Evolutionary conservation across 2,797 vertebrate genomes (phyloP), one percentile per base, ranked within the genome.

Genomic region (Poeciliopsis paucimaculata): DNA sequence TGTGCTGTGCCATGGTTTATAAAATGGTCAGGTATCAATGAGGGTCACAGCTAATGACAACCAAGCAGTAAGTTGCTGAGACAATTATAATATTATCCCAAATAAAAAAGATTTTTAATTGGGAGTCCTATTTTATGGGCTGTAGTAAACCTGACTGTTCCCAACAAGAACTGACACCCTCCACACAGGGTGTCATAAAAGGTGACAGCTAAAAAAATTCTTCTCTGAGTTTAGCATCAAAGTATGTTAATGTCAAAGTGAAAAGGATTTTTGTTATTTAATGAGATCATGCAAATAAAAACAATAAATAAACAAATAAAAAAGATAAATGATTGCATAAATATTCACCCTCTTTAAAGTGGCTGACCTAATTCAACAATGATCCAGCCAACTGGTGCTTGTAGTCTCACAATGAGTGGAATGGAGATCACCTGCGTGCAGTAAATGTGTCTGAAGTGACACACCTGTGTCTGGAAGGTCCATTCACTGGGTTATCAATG

Each of bases 1-100:
- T 79, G 77, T 74, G 77, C 68, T 45, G n/a, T 64, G 46, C 75
- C 74, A 72, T 55, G 28, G 60, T 80, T 82, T 77, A 55, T 62
- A 70, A 85, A 91, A 76, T 15, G 78, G 77, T 84, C 80, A 88
- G 57, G 9, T 49, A 78, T 89, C 79, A 82, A 77, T 5, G 1
- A 39, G 36, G 36, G 3, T 23, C 39, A 11, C 18, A 39, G 36
- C 20, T 66, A 66, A 66, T 66, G 34, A 20, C 18, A 66, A 55
- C 10, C 53, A 55, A 55, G 10, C 53, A 55, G 16, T 64, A 16
- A 64, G 60, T 64, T 64, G 31, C 15, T 36, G 15, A 34, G 16
- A 64, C 15, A 64, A 18, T 60, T 28, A 16, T 12, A 60, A 31
- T 28, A 31, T 51, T 51, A 23, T 26, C 2, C 20, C 49, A 23